Conservation (phyloP, 2,888 invertebrate species). For the Electrophaes corylata region DNA sequence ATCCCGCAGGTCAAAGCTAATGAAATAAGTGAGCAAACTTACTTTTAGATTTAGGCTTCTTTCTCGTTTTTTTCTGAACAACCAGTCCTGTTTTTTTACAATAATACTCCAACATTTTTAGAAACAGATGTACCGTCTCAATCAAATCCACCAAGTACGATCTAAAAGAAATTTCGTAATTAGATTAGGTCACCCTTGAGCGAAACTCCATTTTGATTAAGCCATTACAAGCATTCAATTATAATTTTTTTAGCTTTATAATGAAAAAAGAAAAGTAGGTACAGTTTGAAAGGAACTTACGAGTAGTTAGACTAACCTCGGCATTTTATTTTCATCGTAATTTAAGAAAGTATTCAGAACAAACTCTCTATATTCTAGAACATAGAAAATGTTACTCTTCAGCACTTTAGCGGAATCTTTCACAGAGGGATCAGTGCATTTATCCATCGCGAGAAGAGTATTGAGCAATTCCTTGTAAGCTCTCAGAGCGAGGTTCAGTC, state of each 20-base stretch:
- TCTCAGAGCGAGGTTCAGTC: slow-evolving; percentile 93
- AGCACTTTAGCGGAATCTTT: slow-evolving; percentile 93
- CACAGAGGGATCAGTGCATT: slow-evolving; percentile 87
- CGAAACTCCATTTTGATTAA: slow-evolving; percentile 10
- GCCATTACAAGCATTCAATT: neutral
- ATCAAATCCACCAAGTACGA: slow-evolving; percentile 93
- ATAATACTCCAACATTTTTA: slow-evolving; percentile 93
- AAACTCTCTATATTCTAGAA: slow-evolving; percentile 96
- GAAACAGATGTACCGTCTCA: slow-evolving; percentile 94
- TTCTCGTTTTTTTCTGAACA: slow-evolving; percentile 87
- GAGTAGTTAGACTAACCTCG: slow-evolving; percentile 84
- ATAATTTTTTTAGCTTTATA: neutral
- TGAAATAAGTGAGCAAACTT: slow-evolving; percentile 54
- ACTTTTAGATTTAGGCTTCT: slow-evolving; percentile 78
- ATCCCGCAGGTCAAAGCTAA: slow-evolving; percentile 29
- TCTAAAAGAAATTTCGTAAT: slow-evolving; percentile 69
- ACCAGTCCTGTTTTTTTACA: slow-evolving; percentile 87
- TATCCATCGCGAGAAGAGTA: slow-evolving; percentile 93
- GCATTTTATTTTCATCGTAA: slow-evolving; percentile 94
- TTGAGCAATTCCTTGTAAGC: slow-evolving; percentile 92
- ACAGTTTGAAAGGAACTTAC: neutral
- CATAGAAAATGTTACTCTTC: slow-evolving; percentile 96
- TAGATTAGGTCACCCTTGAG: slow-evolving; percentile 15
- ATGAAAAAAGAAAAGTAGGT: neutral
- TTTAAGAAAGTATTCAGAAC: slow-evolving; percentile 90